Conservation (phyloP, 1,140 invertebrate species). For the Globodera rostochiensis region DNA sequence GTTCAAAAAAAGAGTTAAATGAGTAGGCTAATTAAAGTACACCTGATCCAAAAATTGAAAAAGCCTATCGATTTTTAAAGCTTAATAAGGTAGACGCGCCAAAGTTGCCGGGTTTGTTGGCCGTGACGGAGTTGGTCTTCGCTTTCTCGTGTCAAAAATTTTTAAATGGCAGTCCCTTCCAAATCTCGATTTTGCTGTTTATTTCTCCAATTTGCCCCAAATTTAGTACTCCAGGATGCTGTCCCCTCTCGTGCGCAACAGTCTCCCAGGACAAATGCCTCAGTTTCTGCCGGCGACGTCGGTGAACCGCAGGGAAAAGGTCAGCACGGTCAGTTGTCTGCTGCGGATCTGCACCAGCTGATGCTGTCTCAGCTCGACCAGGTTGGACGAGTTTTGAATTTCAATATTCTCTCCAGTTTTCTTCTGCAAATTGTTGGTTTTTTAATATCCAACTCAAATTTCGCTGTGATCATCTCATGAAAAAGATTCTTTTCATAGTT, state of each 20-base stretch:
- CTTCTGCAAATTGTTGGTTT: neutral
- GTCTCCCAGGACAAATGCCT: neutral
- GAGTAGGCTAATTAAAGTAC: too few relatives aligned
- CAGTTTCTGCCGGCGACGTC: neutral
- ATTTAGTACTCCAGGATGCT: slow-evolving; percentile 13
- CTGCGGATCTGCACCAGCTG: slow-evolving; percentile 24
- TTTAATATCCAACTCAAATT: too few relatives aligned
- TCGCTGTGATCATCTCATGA: too few relatives aligned
- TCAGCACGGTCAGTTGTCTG: slow-evolving; percentile 2
- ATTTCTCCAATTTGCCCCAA: neutral
- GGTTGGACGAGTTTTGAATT: neutral
- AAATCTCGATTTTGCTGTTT: neutral
- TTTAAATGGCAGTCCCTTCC: neutral
- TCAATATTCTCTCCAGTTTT: too few relatives aligned
- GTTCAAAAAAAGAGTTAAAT: too few relatives aligned
- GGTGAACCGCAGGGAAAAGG: neutral
- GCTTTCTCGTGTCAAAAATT: neutral
- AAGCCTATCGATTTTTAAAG: too few relatives aligned
- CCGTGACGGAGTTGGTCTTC: neutral
- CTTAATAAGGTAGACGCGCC: too few relatives aligned
- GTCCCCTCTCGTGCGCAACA: slow-evolving; percentile 3
- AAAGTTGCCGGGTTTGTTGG: neutral
- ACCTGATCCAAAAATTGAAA: neutral
- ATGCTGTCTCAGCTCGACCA: slow-evolving; percentile 26
- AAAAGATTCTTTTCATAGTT: too few relatives aligned